Conservation (phyloP, 2,888 invertebrate species). For the Meloe dianella region DNA sequence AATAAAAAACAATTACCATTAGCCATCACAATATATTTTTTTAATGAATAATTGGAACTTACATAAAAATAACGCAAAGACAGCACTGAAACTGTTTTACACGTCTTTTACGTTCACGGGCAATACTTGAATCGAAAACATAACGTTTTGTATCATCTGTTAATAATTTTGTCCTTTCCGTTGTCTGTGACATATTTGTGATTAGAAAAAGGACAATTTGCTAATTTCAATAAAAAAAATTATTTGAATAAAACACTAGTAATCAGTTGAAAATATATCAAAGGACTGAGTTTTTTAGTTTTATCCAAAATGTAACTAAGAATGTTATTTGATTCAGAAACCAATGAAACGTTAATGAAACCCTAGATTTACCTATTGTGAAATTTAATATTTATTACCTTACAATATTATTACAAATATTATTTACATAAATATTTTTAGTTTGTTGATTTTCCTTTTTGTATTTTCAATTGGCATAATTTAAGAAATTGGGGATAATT, state of each 20-base stretch:
- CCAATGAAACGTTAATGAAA: constrained; percentile 50
- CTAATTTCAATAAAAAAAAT: no score
- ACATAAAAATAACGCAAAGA: constrained; percentile 73
- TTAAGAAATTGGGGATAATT: no score
- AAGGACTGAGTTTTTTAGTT: constrained; percentile 16
- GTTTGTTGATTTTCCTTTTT: no score
- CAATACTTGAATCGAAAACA: constrained; percentile 62
- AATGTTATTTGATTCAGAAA: constrained; percentile 47
- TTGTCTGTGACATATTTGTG: constrained; percentile 47
- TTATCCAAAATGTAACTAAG: constrained; percentile 16
- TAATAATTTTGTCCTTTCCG: constrained; percentile 64
- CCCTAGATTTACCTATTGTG: constrained; percentile 36
- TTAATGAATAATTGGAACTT: constrained; percentile 60
- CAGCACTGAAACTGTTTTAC: constrained; percentile 73
- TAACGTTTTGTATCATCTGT: constrained; percentile 56
- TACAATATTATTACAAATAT: no score
- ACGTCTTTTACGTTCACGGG: constrained; percentile 61
- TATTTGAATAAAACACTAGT: neutral
- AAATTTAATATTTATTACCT: constrained; percentile 1
- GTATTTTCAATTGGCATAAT: neutral
- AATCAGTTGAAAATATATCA: constrained; percentile 11
- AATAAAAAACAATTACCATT: neutral
- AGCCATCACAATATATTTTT: neutral
- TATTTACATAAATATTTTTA: neutral
- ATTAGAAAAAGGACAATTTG: constrained; percentile 7